These are phyloP conservation scores for Noturus placidus DNA, from an alignment of 2,113 vertebrate genomes.

Conservation along the genomic window DNA sequence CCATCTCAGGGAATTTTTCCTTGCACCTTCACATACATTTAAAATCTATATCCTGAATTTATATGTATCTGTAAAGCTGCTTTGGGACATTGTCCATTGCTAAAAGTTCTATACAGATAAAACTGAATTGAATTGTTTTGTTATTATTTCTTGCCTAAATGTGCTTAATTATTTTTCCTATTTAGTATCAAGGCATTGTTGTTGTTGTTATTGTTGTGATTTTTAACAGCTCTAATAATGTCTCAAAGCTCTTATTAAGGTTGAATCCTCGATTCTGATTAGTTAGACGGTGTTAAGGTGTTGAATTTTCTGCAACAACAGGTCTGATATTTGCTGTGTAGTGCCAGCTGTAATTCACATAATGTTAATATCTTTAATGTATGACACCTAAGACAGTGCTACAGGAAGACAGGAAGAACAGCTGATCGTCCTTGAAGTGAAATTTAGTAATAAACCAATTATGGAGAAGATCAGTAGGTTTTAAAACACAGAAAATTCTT, in stretches of 20 bases:
- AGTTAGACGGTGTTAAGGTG: background rate
- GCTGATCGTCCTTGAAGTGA: too few relatives aligned
- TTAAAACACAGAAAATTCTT: constrained; percentile 19
- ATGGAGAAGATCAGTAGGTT: background rate
- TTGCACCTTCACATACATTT: too few relatives aligned
- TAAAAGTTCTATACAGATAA: background rate
- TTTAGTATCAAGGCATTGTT: background rate
- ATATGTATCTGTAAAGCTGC: too few relatives aligned
- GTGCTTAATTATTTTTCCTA: background rate
- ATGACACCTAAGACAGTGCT: too few relatives aligned
- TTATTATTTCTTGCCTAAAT: background rate
- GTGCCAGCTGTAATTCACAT: background rate
- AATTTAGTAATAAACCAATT: background rate
- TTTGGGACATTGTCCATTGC: too few relatives aligned
- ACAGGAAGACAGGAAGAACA: too few relatives aligned
- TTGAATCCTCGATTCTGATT: background rate
- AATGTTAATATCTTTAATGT: background rate
- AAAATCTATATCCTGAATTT: too few relatives aligned
- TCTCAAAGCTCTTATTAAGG: background rate
- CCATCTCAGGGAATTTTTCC: too few relatives aligned
- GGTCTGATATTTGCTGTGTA: background rate
- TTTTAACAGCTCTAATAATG: background rate
- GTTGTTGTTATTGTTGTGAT: background rate
- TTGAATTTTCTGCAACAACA: background rate
- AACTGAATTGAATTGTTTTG: background rate